Percentiles rank a stretch among this genome's conserved stretches.
These are phyloP conservation scores for Glaucidium brasilianum DNA, from an alignment of 2,113 vertebrate species.

Conservation along the genomic window DNA sequence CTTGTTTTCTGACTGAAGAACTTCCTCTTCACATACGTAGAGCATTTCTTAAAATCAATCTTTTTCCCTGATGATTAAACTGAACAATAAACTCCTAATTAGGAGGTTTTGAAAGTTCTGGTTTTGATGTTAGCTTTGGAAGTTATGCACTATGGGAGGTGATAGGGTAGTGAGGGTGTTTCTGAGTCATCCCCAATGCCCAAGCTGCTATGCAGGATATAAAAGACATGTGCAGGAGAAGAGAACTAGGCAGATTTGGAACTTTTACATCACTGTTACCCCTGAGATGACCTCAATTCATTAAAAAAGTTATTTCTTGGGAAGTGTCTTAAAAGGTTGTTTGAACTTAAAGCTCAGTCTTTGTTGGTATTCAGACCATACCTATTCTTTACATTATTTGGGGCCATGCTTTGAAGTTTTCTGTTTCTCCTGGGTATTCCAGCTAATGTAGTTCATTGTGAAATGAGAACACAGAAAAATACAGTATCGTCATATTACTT, in stretches of 20 bases:
- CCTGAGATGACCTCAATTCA: slow-evolving; percentile 67
- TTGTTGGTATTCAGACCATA: slow-evolving; percentile 55
- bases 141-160: background rate
- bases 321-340: slow-evolving; percentile 61
- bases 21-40: background rate
- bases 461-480: slow-evolving; percentile 47
- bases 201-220: background rate
- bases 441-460: slow-evolving; percentile 54
- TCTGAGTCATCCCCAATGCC: slow-evolving; percentile 6
- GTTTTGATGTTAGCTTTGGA: slow-evolving; percentile 9
- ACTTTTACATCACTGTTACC: slow-evolving; percentile 50
- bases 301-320: slow-evolving; percentile 72
- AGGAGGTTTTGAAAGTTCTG: slow-evolving; percentile 25
- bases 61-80: background rate
- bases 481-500: slow-evolving; percentile 38
- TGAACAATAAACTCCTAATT: slow-evolving; percentile 33
- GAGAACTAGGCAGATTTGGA: slow-evolving; percentile 1
- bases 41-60: background rate
- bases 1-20: background rate
- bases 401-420: slow-evolving; percentile 62
- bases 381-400: slow-evolving; percentile 39
- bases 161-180: background rate
- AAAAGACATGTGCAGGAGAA: background rate
- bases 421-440: slow-evolving; percentile 60
- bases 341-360: slow-evolving; percentile 62